phyloP scores from a whole-genome alignment of 2,113 vertebrate genomes.

The Pampusana beccarii region DNA sequence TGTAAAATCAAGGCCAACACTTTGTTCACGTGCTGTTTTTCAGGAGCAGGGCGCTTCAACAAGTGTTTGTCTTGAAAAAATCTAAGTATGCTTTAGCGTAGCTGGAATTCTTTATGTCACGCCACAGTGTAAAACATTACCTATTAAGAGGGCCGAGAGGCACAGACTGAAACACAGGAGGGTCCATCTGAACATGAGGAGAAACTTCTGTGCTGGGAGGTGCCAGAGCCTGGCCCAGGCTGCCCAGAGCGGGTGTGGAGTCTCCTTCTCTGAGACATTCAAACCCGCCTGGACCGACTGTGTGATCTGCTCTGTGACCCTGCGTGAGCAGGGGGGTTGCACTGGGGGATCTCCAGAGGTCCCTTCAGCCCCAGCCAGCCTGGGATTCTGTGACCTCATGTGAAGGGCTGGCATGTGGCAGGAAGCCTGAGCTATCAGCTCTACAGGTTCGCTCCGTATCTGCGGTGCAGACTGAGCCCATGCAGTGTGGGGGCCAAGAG shows the following conservation, averaged over 20 bases:
- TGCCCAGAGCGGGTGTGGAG: no score
- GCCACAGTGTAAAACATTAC: not conserved
- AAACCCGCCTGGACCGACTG: no score
- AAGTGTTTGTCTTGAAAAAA: constrained; percentile 30
- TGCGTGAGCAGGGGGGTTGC: no score
- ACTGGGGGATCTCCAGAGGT: no score
- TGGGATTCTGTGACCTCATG: not conserved
- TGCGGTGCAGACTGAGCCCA: not conserved
- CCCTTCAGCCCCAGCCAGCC: no score
- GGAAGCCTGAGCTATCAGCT: not conserved
- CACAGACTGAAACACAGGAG: no score
- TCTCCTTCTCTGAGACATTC: no score
- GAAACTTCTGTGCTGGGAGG: no score
- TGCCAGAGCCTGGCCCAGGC: no score
- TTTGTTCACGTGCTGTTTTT: not conserved
- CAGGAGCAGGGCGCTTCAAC: not conserved
- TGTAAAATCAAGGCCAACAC: not conserved
- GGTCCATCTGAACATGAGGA: no score
- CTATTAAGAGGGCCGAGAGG: not conserved
- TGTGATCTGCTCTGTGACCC: no score
- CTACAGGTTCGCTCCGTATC: not conserved
- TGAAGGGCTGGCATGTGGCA: not conserved
- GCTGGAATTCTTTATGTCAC: not conserved
- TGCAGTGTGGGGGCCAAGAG: not conserved
- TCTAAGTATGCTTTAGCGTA: not conserved